phyloP scores from a whole-genome alignment of 2,888 invertebrate species.

The Trypoxylon attenuatum region DNA sequence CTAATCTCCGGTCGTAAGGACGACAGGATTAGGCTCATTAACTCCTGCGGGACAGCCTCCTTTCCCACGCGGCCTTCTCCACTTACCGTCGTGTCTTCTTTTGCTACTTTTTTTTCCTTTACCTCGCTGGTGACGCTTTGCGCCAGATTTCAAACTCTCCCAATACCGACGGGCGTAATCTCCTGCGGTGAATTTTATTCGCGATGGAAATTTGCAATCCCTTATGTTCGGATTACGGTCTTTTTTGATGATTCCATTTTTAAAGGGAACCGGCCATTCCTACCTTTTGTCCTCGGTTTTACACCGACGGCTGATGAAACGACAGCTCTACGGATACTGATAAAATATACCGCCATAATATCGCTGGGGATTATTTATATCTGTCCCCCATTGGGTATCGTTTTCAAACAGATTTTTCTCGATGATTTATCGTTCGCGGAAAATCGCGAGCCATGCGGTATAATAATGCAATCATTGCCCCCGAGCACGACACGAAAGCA shows the following conservation, averaged over 20 bases:
- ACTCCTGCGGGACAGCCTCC: slow-evolving; percentile 55
- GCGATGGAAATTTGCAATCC: slow-evolving; percentile 2
- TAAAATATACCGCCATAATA: not conserved
- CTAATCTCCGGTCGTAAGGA: slow-evolving; percentile 64
- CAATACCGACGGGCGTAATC: too few relatives aligned
- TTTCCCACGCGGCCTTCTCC: slow-evolving; percentile 39
- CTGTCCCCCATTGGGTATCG: slow-evolving; percentile 24
- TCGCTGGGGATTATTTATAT: slow-evolving; percentile 33
- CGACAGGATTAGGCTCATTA: slow-evolving; percentile 71
- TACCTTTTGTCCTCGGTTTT: not conserved
- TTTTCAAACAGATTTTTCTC: slow-evolving; percentile 6
- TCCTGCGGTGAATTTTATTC: slow-evolving; percentile 9
- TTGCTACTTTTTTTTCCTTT: too few relatives aligned
- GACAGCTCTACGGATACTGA: not conserved
- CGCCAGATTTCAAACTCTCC: too few relatives aligned
- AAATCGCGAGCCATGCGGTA: slow-evolving; percentile 23
- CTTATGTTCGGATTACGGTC: slow-evolving; percentile 32
- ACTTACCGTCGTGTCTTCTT: not conserved
- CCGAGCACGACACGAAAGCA: slow-evolving; percentile 1
- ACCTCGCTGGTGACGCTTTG: too few relatives aligned
- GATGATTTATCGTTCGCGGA: slow-evolving; percentile 37
- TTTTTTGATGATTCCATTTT: slow-evolving; percentile 6
- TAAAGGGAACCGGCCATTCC: too few relatives aligned
- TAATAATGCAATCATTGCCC: slow-evolving; percentile 32
- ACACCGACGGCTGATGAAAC: not conserved